Conservation (phyloP, 2,888 invertebrate species). For the Calliopum simillimum region DNA sequence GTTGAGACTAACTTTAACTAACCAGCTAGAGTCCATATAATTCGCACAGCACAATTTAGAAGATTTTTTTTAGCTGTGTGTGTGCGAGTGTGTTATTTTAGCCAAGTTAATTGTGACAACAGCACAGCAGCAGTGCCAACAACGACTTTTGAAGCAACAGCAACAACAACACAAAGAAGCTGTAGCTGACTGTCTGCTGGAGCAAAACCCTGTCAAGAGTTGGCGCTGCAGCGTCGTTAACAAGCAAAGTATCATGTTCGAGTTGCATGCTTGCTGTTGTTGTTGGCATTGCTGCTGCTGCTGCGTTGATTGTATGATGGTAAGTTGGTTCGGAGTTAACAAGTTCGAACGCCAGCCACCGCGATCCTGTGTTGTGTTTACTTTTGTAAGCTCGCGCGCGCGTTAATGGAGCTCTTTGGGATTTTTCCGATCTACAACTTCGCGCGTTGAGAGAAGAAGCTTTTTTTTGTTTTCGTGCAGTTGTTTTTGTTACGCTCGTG, state of each 20-base stretch:
- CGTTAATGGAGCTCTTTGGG: slow-evolving; percentile 29
- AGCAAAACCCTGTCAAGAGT: slow-evolving; percentile 3
- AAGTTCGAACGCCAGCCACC: slow-evolving; percentile 28
- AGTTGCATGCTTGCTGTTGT: neutral
- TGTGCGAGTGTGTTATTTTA: slow-evolving; percentile 20
- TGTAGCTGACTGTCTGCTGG: slow-evolving; percentile 29
- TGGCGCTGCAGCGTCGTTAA: neutral
- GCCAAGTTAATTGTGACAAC: slow-evolving; percentile 19
- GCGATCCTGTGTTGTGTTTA: neutral
- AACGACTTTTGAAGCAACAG: slow-evolving; percentile 21
- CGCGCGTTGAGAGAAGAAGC: slow-evolving; percentile 15
- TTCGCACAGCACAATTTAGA: slow-evolving; percentile 28
- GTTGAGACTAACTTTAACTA: slow-evolving; percentile 46
- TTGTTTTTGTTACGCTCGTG: slow-evolving; percentile 32
- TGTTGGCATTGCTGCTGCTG: slow-evolving; percentile 34
- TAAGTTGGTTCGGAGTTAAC: slow-evolving; percentile 45
- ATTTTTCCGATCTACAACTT: no score
- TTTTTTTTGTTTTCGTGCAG: slow-evolving; percentile 42
- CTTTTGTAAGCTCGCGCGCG: neutral
- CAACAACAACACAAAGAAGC: slow-evolving; percentile 20
- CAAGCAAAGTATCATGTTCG: no score
- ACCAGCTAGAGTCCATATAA: slow-evolving; percentile 25
- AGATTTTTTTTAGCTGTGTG: slow-evolving; percentile 30
- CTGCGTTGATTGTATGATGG: neutral
- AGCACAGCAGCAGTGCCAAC: slow-evolving; percentile 30